Evolutionary conservation across 2,888 invertebrate species (phyloP).

Genomic region (Encarsia formosa): DNA sequence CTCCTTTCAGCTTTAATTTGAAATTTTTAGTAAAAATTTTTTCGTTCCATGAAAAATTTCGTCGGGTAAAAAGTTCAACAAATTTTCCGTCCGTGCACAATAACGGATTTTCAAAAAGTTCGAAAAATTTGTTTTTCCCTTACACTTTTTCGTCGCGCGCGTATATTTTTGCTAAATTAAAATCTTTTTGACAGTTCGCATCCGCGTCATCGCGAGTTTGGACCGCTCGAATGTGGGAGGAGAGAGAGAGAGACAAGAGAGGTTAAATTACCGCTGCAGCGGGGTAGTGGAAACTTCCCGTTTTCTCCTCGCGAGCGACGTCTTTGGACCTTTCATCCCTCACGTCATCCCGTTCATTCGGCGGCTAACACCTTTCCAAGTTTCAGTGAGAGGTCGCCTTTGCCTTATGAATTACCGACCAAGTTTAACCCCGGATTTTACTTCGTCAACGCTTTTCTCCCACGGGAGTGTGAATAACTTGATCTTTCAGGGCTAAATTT

Average conservation of each 20-base stretch:
- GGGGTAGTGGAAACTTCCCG: conserved; percentile 22
- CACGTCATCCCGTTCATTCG: conserved; percentile 25
- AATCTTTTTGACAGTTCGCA: conserved; percentile 11
- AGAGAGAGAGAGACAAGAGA: too few relatives aligned
- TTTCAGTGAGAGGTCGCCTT: conserved; percentile 26
- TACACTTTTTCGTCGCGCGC: too few relatives aligned
- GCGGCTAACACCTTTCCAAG: conserved; percentile 25
- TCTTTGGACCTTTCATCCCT: conserved; percentile 20
- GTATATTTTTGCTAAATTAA: conserved; percentile 19
- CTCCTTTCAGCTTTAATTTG: too few relatives aligned
- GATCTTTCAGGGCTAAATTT: conserved; percentile 6
- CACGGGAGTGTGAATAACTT: conserved; percentile 2
- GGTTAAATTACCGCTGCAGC: conserved; percentile 22
- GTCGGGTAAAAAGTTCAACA: too few relatives aligned
- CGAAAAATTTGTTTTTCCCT: too few relatives aligned
- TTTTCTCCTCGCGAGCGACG: conserved; percentile 17
- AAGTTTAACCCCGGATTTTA: conserved; percentile 31
- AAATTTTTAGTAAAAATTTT: too few relatives aligned
- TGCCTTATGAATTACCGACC: conserved; percentile 34
- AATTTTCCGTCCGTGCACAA: too few relatives aligned
- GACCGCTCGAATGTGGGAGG: conserved; percentile 8
- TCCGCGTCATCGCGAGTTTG: conserved; percentile 9
- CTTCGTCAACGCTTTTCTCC: conserved; percentile 9
- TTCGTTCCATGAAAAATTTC: too few relatives aligned
- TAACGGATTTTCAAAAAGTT: too few relatives aligned